Conservation (phyloP, 2,888 invertebrate genomes). For the Phaedon cochleariae region DNA sequence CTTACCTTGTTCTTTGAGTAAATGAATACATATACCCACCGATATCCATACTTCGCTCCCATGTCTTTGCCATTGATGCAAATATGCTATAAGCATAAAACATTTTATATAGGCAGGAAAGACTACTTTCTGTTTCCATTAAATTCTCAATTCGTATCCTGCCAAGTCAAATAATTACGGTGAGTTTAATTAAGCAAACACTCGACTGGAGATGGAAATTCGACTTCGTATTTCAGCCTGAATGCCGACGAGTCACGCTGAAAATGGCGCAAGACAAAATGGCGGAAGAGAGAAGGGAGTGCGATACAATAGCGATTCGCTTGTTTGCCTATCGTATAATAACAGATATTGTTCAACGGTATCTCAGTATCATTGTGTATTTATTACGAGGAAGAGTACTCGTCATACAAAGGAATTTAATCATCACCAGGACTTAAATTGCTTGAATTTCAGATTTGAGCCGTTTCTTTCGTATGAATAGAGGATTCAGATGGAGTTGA, state of each 20-base stretch:
- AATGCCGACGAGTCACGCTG: not conserved
- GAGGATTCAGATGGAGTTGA: too few relatives aligned
- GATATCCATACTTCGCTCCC: too few relatives aligned
- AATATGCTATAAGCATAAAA: too few relatives aligned
- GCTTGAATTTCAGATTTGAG: too few relatives aligned
- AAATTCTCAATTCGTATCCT: not conserved
- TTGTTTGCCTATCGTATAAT: conserved; percentile 23
- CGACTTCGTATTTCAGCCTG: conserved; percentile 24
- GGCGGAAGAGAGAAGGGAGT: conserved; percentile 46
- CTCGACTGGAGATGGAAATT: conserved; percentile 3
- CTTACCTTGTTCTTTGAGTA: too few relatives aligned
- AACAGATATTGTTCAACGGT: not conserved
- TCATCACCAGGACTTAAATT: too few relatives aligned
- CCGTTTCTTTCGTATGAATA: too few relatives aligned
- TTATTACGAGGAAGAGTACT: too few relatives aligned
- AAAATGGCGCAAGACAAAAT: conserved; percentile 45
- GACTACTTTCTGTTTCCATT: not conserved
- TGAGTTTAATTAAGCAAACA: conserved; percentile 11
- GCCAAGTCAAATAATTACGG: not conserved
- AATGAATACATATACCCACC: too few relatives aligned
- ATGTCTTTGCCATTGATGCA: too few relatives aligned
- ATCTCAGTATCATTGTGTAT: not conserved
- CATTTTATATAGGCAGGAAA: too few relatives aligned
- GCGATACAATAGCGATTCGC: not conserved
- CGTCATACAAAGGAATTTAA: too few relatives aligned